Evolutionary conservation across 1,140 invertebrate species (phyloP).

Genomic region (Ips typographus): DNA sequence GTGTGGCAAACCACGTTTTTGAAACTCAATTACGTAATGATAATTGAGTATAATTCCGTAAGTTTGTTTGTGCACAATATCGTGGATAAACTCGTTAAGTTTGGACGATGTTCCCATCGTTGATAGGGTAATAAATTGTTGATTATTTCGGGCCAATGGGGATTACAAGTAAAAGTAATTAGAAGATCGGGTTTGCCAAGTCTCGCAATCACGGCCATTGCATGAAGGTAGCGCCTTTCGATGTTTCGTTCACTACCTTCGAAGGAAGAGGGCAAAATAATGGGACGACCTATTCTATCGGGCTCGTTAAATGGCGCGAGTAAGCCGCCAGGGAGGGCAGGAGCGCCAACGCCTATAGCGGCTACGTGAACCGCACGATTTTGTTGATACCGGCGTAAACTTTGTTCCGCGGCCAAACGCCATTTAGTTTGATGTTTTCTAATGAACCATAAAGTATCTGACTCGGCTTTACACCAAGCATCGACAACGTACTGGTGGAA

Average conservation of each 20-base stretch:
- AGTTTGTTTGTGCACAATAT: constrained; percentile 14
- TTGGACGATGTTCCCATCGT: constrained; percentile 21
- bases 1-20: too few relatives aligned
- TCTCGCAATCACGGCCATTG: constrained; percentile 8
- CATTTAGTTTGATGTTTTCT: too few relatives aligned
- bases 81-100: constrained; percentile 12
- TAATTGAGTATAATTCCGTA: constrained; percentile 16
- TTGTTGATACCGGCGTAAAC: too few relatives aligned
- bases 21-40: constrained; percentile 31
- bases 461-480: too few relatives aligned
- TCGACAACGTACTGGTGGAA: too few relatives aligned
- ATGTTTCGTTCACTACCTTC: constrained; percentile 2
- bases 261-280: constrained; percentile 5
- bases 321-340: too few relatives aligned
- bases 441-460: too few relatives aligned
- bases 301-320: too few relatives aligned
- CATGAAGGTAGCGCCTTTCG: background rate
- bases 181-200: constrained; percentile 21
- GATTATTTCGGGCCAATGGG: constrained; percentile 28
- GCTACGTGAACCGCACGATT: too few relatives aligned
- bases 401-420: too few relatives aligned
- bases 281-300: background rate
- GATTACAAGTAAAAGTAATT: too few relatives aligned
- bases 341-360: too few relatives aligned
- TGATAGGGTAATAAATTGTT: constrained; percentile 13